Conservation (phyloP, 2,797 vertebrate species). For the Masticophis lateralis region DNA sequence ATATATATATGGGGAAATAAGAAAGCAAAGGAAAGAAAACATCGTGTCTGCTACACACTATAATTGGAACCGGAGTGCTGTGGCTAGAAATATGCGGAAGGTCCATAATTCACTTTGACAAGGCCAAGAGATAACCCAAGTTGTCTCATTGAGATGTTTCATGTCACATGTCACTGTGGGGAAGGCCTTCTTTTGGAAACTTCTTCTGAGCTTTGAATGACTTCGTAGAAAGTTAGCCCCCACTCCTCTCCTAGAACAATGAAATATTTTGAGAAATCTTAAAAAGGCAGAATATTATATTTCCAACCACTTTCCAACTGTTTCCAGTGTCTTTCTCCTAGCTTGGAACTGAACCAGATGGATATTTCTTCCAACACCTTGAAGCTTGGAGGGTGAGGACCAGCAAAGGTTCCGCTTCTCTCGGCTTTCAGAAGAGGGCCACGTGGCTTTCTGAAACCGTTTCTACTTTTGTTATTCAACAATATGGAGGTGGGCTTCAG, state of each 20-base stretch:
- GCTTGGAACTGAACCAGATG: too few species aligned
- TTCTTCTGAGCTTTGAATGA: neutral
- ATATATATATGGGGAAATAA: neutral
- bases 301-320: too few species aligned
- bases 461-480: neutral
- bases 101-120: neutral
- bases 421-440: neutral
- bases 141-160: neutral
- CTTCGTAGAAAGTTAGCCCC: too few species aligned
- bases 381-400: neutral
- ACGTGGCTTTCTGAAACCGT: neutral
- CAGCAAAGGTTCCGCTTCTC: neutral
- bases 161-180: neutral
- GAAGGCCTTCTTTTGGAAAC: neutral
- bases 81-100: neutral
- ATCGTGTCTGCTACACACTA: constrained; percentile 54
- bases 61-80: constrained; percentile 32
- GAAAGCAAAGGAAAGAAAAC: neutral
- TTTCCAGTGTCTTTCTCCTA: too few species aligned
- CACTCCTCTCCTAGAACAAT: too few species aligned
- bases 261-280: too few species aligned
- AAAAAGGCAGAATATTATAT: too few species aligned
- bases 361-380: neutral
- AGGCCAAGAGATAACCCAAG: neutral
- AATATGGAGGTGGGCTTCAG: too few species aligned